Conservation (phyloP, 2,888 invertebrate species). For the Yponomeuta sedellus region DNA sequence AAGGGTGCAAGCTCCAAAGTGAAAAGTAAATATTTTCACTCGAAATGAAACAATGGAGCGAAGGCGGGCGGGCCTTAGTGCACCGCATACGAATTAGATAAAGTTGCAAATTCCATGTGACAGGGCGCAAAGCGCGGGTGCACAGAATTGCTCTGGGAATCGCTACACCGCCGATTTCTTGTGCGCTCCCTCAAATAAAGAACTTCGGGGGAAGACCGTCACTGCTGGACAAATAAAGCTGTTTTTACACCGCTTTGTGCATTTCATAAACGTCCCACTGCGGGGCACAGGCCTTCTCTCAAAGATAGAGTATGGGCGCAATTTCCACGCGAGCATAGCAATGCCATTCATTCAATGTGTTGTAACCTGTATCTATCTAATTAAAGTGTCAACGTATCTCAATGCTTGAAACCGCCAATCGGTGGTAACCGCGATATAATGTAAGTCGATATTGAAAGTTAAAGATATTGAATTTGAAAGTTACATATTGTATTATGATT, state of each 20-base stretch:
- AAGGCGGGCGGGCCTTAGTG: neutral
- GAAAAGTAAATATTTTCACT: slow-evolving; percentile 7
- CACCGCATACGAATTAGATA: slow-evolving; percentile 10
- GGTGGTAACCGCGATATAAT: no score
- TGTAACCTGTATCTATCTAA: no score
- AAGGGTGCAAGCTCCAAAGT: neutral
- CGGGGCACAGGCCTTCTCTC: no score
- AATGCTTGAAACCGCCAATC: no score
- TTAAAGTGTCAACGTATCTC: neutral
- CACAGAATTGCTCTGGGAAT: neutral
- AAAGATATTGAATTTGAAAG: no score
- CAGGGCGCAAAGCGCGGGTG: neutral
- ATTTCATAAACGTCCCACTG: no score
- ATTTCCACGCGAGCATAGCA: no score
- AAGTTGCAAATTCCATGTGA: slow-evolving; percentile 4
- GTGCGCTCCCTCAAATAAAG: neutral
- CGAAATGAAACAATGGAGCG: slow-evolving; percentile 7
- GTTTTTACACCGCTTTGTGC: neutral
- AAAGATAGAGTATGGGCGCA: no score
- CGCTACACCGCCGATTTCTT: neutral
- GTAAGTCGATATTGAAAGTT: no score
- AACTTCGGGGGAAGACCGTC: neutral
- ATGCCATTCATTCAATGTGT: no score
- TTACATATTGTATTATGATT: no score
- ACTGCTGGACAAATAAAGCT: neutral